Evolutionary conservation across 2,888 invertebrate species (phyloP).

Genomic region (Diaperis boleti): DNA sequence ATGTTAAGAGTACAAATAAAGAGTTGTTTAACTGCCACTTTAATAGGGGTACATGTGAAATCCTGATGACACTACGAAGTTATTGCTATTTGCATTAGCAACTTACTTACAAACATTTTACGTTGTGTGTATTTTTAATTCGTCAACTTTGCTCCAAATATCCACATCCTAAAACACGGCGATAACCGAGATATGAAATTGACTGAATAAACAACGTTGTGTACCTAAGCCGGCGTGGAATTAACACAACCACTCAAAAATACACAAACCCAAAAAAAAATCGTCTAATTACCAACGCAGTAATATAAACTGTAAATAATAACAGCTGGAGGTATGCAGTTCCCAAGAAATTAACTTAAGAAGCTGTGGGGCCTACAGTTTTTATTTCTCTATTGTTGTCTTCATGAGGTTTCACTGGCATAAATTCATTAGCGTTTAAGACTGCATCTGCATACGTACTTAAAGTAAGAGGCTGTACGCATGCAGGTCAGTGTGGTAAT

Average conservation of each 20-base stretch:
- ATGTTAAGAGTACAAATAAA: too few relatives aligned
- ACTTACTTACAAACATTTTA: not conserved
- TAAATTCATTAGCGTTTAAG: not conserved
- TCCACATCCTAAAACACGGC: not conserved
- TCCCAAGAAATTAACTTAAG: conserved; percentile 23
- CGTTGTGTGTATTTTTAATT: not conserved
- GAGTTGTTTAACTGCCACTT: too few relatives aligned
- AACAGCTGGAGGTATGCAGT: conserved; percentile 14
- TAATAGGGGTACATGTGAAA: too few relatives aligned
- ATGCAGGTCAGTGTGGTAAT: conserved; percentile 5
- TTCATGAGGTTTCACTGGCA: conserved; percentile 7
- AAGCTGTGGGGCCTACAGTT: not conserved
- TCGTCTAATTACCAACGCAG: conserved; percentile 21
- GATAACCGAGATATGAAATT: conserved; percentile 9
- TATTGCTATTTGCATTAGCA: too few relatives aligned
- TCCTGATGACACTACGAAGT: too few relatives aligned
- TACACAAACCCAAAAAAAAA: conserved; percentile 27
- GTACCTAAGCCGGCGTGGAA: conserved; percentile 19
- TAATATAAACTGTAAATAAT: conserved; percentile 33
- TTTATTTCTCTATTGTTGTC: conserved; percentile 6
- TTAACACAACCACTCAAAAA: conserved; percentile 26
- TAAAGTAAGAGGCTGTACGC: not conserved
- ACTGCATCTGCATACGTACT: not conserved
- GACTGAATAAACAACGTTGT: conserved; percentile 15
- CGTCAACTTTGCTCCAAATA: not conserved